These are phyloP conservation scores for Odontophorus gujanensis DNA, from an alignment of 2,113 vertebrate genomes.

Conservation along the genomic window DNA sequence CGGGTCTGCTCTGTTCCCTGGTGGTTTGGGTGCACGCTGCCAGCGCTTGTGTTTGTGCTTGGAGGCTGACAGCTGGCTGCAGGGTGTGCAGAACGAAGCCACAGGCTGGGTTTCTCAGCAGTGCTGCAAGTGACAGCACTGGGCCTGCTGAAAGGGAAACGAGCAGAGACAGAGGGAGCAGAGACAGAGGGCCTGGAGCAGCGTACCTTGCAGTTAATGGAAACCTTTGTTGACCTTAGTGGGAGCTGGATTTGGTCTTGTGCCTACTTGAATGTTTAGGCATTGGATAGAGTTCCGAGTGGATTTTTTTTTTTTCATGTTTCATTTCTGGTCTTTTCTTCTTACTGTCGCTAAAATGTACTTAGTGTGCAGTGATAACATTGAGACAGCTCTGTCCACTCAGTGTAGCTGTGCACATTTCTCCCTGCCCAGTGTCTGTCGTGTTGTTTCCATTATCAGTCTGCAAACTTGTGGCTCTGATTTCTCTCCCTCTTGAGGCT, in stretches of 20 bases:
- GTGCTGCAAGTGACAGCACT: background rate
- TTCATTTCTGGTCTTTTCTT: background rate
- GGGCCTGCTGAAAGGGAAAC: background rate
- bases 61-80: conserved; percentile 31
- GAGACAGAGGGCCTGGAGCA: background rate
- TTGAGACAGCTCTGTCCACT: background rate
- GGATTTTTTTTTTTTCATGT: background rate
- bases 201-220: conserved; percentile 31
- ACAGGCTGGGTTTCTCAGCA: background rate
- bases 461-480: background rate
- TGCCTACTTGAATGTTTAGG: conserved; percentile 11
- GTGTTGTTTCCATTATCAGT: background rate
- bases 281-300: rapidly evolving
- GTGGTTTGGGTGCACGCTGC: background rate
- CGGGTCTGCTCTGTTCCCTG: background rate
- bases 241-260: conserved; percentile 39
- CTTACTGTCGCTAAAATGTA: background rate
- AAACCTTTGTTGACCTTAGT: conserved; percentile 26
- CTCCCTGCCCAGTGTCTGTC: rapidly evolving
- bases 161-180: background rate
- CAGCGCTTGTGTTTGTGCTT: conserved; percentile 38
- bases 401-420: background rate
- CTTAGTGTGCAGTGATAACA: background rate
- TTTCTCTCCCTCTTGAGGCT: background rate
- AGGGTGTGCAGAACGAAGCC: background rate